phyloP scores from a whole-genome alignment of 2,797 vertebrate species.

The Urophycis tenuis region DNA sequence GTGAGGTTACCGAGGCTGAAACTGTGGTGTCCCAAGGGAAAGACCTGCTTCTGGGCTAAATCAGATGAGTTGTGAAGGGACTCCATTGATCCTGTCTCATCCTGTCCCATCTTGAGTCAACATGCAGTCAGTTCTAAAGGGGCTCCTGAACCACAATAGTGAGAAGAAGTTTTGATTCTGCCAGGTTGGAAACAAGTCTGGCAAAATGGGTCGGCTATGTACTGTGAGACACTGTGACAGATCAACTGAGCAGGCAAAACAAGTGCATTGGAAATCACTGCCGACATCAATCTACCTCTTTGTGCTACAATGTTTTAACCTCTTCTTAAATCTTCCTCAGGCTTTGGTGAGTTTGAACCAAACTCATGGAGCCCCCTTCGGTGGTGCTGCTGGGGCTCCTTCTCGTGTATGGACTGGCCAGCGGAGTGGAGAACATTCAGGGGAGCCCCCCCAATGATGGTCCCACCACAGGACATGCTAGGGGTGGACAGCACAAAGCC shows the following conservation, averaged over 20 bases:
- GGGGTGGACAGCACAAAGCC: slow-evolving; percentile 51
- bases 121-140: background rate
- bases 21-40: slow-evolving; percentile 7
- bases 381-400: slow-evolving; percentile 63
- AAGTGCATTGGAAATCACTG: background rate
- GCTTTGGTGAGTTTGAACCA: slow-evolving; percentile 47
- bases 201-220: slow-evolving; percentile 4
- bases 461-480: slow-evolving; percentile 25
- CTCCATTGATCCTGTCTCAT: slow-evolving; percentile 20
- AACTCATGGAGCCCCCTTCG: slow-evolving; percentile 65
- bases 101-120: slow-evolving; percentile 14
- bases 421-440: slow-evolving; percentile 46
- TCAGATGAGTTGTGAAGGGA: slow-evolving; percentile 16
- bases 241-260: background rate
- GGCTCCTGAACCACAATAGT: slow-evolving; percentile 9
- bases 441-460: slow-evolving; percentile 40
- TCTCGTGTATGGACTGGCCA: slow-evolving; percentile 58
- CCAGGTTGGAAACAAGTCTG: background rate
- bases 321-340: slow-evolving; percentile 34
- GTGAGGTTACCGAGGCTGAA: slow-evolving; percentile 18
- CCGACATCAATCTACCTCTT: background rate
- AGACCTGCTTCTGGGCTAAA: slow-evolving; percentile 30
- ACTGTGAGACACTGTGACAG: slow-evolving; percentile 1
- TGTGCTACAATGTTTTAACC: slow-evolving; percentile 15
- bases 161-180: background rate